Conservation (phyloP, 2,797 vertebrate species). For the Anolis apletophallus region DNA sequence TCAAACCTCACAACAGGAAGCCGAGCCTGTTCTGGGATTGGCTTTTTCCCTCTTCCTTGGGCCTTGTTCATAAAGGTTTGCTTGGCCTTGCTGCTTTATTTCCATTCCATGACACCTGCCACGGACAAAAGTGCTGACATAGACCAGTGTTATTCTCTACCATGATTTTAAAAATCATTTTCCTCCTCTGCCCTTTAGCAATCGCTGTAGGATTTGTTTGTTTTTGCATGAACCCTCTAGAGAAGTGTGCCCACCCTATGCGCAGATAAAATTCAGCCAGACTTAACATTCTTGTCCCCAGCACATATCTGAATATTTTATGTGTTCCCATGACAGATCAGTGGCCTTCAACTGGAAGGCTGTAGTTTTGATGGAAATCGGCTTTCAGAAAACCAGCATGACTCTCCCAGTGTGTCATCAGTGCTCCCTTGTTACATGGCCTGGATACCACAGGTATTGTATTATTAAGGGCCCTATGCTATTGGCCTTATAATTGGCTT, state of each 20-base stretch:
- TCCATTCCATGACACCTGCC: constrained; percentile 53
- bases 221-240: constrained; percentile 47
- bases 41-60: constrained; percentile 47
- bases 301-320: constrained; percentile 51
- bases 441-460: constrained; percentile 92
- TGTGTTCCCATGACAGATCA: constrained; percentile 80
- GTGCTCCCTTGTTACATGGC: constrained; percentile 92
- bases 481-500: constrained; percentile 52
- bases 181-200: constrained; percentile 54
- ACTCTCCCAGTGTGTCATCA: constrained; percentile 92
- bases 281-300: constrained; percentile 49
- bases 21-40: constrained; percentile 42
- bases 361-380: constrained; percentile 92
- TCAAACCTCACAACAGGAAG: constrained; percentile 54
- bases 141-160: constrained; percentile 47
- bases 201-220: constrained; percentile 42
- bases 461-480: constrained; percentile 61
- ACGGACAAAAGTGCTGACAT: constrained; percentile 54
- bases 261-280: constrained; percentile 45
- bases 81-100: constrained; percentile 53
- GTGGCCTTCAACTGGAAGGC: constrained; percentile 92
- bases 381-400: constrained; percentile 91
- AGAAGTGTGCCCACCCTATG: constrained; percentile 18
- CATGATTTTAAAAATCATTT: constrained; percentile 38
- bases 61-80: constrained; percentile 45